These are phyloP conservation scores for Cervus canadensis DNA, from an alignment of 2,113 vertebrate species.

Conservation along the genomic window DNA sequence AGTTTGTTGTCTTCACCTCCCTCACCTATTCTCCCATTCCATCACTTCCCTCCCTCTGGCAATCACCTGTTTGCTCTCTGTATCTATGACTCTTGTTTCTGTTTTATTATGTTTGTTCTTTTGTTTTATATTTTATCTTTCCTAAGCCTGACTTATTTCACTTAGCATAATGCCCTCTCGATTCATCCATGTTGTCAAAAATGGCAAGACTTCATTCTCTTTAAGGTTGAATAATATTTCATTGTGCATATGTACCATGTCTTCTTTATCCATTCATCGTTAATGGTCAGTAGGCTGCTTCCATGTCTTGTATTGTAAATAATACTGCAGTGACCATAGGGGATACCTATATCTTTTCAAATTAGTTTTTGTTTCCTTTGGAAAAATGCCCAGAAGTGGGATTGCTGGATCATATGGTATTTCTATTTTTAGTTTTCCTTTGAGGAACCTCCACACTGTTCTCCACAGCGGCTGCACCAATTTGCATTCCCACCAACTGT, in stretches of 20 bases:
- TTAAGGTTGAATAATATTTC: neutral
- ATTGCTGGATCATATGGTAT: neutral
- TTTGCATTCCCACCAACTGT: accelerated
- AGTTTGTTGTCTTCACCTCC: accelerated
- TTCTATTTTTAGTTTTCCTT: neutral
- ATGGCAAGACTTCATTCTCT: neutral
- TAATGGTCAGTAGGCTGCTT: neutral
- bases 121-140: neutral
- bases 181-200: neutral
- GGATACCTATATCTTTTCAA: neutral
- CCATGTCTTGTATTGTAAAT: neutral
- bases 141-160: neutral
- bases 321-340: neutral
- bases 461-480: accelerated
- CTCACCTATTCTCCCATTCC: neutral
- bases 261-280: neutral
- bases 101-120: too few relatives aligned
- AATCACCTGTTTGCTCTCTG: too few relatives aligned
- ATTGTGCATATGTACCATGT: accelerated
- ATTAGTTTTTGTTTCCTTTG: neutral
- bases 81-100: neutral
- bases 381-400: neutral
- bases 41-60: accelerated
- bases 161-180: neutral
- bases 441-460: neutral